Conservation (phyloP, 2,113 vertebrate genomes). For the Zosterops hypoxanthus region DNA sequence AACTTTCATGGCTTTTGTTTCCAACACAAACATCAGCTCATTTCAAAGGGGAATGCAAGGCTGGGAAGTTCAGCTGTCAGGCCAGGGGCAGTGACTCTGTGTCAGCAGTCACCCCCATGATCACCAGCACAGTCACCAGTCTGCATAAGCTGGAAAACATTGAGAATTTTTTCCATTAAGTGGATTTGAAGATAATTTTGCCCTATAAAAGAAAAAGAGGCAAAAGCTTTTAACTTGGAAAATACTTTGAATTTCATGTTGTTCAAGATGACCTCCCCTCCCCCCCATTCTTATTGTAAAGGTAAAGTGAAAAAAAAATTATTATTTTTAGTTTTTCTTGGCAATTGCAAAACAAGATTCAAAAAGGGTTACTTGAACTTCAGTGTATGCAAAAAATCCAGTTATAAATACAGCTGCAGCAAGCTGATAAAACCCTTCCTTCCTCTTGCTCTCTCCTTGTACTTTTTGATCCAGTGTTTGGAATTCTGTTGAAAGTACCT, state of each 20-base stretch:
- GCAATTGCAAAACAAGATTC: neutral
- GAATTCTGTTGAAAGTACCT: neutral
- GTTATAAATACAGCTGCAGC: neutral
- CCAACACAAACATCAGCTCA: neutral
- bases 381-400: neutral
- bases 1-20: neutral
- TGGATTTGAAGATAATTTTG: neutral
- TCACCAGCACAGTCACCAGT: neutral
- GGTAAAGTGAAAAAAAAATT: neutral
- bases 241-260: neutral
- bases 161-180: neutral
- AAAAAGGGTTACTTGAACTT: neutral
- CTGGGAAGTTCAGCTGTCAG: neutral
- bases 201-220: neutral
- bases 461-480: neutral
- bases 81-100: neutral
- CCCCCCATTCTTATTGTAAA: neutral
- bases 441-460: neutral
- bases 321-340: neutral
- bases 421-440: neutral
- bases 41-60: neutral
- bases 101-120: neutral
- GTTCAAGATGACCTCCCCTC: accelerated
- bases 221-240: neutral
- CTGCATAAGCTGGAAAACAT: accelerated